These are phyloP conservation scores for Tenthredo mesomela DNA, from an alignment of 2,888 invertebrate species.

Conservation along the genomic window DNA sequence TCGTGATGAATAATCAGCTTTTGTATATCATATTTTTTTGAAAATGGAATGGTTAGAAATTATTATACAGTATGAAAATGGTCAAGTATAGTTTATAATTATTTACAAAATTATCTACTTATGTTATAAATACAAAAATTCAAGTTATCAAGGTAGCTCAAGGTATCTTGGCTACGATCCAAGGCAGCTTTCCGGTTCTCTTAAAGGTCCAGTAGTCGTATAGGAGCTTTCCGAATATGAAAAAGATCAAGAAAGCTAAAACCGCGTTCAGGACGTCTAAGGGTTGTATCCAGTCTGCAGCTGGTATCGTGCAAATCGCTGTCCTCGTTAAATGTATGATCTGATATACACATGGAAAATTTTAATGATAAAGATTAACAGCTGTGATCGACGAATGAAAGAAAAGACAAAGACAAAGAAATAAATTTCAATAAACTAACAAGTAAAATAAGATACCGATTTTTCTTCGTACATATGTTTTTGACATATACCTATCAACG, in stretches of 20 bases:
- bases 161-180: constrained; percentile 91
- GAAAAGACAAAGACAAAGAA: not conserved
- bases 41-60: too few species aligned
- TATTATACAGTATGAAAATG: too few species aligned
- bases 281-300: constrained; percentile 81
- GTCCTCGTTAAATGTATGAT: constrained; percentile 85
- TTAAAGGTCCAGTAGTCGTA: constrained; percentile 92
- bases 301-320: constrained; percentile 83
- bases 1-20: not conserved
- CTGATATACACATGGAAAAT: constrained; percentile 73
- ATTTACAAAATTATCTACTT: not conserved
- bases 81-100: not conserved
- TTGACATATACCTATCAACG: not conserved
- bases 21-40: too few species aligned
- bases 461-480: not conserved
- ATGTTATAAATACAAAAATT: not conserved
- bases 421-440: not conserved
- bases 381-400: not conserved
- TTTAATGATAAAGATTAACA: not conserved
- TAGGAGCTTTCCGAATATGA: constrained; percentile 87
- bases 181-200: constrained; percentile 89
- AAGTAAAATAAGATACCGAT: not conserved
- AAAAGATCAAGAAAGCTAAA: constrained; percentile 84
- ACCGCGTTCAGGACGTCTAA: constrained; percentile 88
- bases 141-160: constrained; percentile 74